Percentiles rank a stretch among this genome's conserved stretches.
phyloP scores from a whole-genome alignment of 2,888 invertebrate genomes.

The Nowickia ferox region DNA sequence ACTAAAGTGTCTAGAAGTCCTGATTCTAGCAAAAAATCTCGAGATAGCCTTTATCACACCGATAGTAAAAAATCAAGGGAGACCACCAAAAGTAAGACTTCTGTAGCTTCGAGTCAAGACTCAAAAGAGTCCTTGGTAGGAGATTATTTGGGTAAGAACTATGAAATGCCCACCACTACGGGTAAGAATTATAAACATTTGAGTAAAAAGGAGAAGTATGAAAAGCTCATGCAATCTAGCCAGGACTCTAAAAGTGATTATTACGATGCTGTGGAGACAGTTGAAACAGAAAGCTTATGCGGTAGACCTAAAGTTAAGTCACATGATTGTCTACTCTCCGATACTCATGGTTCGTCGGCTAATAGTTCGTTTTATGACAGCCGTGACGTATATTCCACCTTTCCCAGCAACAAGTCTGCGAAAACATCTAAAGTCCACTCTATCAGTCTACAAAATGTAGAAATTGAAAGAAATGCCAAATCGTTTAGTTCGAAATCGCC shows the following conservation, averaged over 20 bases:
- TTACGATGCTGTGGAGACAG: conserved; percentile 85
- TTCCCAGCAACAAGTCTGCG: conserved; percentile 85
- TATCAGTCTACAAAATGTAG: conserved; percentile 88
- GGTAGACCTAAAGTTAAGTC: conserved; percentile 84
- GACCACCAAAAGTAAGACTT: conserved; percentile 86
- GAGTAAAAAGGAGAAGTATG: conserved; percentile 82
- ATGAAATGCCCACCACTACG: conserved; percentile 83
- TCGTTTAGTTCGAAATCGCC: conserved; percentile 81
- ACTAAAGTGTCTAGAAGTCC: conserved; percentile 87
- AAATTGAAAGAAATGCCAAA: conserved; percentile 86
- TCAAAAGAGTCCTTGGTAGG: conserved; percentile 86
- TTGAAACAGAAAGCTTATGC: conserved; percentile 76
- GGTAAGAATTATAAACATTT: conserved; percentile 82
- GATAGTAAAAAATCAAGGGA: conserved; percentile 87
- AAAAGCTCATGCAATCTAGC: conserved; percentile 86
- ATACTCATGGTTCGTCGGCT: conserved; percentile 82
- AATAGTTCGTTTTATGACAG: conserved; percentile 85
- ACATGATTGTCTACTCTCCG: conserved; percentile 86
- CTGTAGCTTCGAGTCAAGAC: conserved; percentile 86
- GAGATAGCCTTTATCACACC: conserved; percentile 87
- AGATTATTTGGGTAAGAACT: conserved; percentile 83
- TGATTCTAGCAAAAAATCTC: conserved; percentile 87
- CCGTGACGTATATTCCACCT: conserved; percentile 86
- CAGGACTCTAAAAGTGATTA: conserved; percentile 89
- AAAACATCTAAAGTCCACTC: conserved; percentile 87